Percentiles rank a stretch among this genome's conserved stretches.
Evolutionary conservation across 1,140 invertebrate species (phyloP).

Genomic region (Rhynchophorus ferrugineus): DNA sequence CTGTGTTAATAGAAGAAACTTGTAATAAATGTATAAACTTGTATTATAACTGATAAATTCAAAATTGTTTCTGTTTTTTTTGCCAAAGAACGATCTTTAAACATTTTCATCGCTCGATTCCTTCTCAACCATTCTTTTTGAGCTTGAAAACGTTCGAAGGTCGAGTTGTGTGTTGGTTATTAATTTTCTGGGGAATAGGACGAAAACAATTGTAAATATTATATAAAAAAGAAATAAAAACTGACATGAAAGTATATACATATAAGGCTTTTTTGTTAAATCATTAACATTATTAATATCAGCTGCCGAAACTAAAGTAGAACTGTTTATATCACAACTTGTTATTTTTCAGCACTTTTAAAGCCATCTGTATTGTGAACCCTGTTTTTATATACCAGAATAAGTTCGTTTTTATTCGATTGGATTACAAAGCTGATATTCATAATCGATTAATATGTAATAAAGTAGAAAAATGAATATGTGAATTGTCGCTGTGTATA

Average conservation of each 20-base stretch:
- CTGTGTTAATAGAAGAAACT: conserved; percentile 3
- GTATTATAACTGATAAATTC: conserved; percentile 13
- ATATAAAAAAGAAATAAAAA: conserved; percentile 4
- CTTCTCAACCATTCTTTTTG: conserved; percentile 6
- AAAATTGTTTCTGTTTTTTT: conserved; percentile 21
- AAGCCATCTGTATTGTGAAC: not conserved
- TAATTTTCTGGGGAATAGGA: too few species aligned
- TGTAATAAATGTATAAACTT: conserved; percentile 16
- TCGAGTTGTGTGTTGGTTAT: conserved; percentile 1
- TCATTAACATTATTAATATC: conserved; percentile 4
- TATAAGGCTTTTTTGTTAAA: conserved; percentile 4
- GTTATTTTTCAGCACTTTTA: not conserved
- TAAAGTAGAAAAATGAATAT: conserved; percentile 24
- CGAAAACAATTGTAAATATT: not conserved
- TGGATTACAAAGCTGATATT: too few species aligned
- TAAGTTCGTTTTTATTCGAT: too few species aligned
- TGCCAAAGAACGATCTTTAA: conserved; percentile 14
- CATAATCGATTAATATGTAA: conserved; percentile 16
- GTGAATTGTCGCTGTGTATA: conserved; percentile 34
- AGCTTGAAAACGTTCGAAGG: not conserved
- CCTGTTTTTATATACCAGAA: too few species aligned
- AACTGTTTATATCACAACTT: too few species aligned
- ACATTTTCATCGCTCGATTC: not conserved
- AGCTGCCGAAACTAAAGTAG: too few species aligned
- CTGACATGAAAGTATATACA: not conserved